Evolutionary conservation across 2,888 invertebrate species (phyloP), one percentile per base, ranked within the genome.

Genomic region (Altica lythri): DNA sequence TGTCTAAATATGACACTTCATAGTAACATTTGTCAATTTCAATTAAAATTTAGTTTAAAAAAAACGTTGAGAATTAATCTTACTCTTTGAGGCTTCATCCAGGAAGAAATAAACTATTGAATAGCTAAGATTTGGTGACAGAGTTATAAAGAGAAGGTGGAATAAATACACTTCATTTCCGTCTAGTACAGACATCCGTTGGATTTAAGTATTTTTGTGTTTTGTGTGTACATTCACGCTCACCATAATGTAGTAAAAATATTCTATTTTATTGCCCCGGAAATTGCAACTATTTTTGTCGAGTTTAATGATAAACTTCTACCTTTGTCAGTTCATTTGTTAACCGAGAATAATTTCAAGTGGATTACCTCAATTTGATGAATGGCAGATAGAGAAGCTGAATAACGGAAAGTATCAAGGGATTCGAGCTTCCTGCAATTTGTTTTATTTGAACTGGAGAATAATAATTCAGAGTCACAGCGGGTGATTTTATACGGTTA

Each of bases 31-130:
- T 27, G 27, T 30, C 30, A 30, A 30, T 12, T 12, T 30, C 12
- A 30, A 30, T 30, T 30, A 30, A 30, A 13, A 34, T 16, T 34
- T 8, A n/a, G n/a, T n/a, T n/a, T n/a, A n/a, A n/a, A n/a, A 34
- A 34, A 34, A 34, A 34, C 16, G 9, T 34, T 16, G 2, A 13
- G 2, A 22, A 40, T 40, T 40, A 40, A 40, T 35, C 30, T 55
- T 32, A 44, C 35, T 29, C 18, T 48, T 49, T 19, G 54, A 45
- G 55, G 17, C 34, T 13, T 2, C 10, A 14, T 40, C 40, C 55
- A 62, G 63, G 63, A 63, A 63, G 61, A 57, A 50, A 63, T 63
- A 63, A 63, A 63, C 38, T 37, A 63, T 59, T 55, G 54, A 57
- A 55, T 47, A 27, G 42, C 49, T 53, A 19, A 29, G 53, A 55